Evolutionary conservation across 2,113 vertebrate genomes (phyloP).

Genomic region (Paradoxurus hermaphroditus): DNA sequence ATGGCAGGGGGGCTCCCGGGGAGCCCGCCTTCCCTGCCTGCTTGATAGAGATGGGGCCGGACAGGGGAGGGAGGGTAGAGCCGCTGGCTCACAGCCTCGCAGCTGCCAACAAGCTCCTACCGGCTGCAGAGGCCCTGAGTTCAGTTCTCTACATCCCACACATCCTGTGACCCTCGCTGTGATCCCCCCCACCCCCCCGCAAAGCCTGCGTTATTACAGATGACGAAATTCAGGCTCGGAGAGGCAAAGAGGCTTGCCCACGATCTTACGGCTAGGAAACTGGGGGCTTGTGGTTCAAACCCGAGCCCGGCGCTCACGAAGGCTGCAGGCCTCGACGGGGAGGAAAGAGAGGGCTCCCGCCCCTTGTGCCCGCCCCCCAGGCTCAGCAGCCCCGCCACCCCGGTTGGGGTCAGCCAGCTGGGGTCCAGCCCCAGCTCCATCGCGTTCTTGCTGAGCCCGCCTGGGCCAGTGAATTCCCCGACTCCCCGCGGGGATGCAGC

Average conservation of each 20-base stretch:
- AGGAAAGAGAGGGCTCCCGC: not conserved
- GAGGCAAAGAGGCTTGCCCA: not conserved
- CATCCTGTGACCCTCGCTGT: not conserved
- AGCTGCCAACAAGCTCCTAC: not conserved
- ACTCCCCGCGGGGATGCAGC: not conserved
- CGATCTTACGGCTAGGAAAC: not conserved
- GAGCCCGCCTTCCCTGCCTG: not conserved
- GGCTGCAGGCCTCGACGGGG: not conserved
- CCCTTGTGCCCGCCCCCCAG: accelerated
- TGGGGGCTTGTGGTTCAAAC: not conserved
- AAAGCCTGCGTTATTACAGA: accelerated
- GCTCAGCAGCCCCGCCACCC: accelerated
- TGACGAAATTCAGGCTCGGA: not conserved
- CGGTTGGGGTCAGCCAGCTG: not conserved
- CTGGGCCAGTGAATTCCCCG: not conserved
- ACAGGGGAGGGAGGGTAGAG: not conserved
- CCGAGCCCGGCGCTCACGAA: not conserved
- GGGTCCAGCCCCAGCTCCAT: not conserved
- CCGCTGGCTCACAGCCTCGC: accelerated
- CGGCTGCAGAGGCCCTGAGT: accelerated
- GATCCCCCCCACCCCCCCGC: not conserved
- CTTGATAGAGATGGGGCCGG: not conserved
- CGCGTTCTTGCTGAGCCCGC: not conserved
- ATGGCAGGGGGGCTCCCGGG: not conserved
- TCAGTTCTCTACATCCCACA: accelerated